Percentiles rank a stretch among this genome's conserved stretches.
Conservation (phyloP, 2,888 invertebrate species). For the Parascotia fuliginaria region DNA sequence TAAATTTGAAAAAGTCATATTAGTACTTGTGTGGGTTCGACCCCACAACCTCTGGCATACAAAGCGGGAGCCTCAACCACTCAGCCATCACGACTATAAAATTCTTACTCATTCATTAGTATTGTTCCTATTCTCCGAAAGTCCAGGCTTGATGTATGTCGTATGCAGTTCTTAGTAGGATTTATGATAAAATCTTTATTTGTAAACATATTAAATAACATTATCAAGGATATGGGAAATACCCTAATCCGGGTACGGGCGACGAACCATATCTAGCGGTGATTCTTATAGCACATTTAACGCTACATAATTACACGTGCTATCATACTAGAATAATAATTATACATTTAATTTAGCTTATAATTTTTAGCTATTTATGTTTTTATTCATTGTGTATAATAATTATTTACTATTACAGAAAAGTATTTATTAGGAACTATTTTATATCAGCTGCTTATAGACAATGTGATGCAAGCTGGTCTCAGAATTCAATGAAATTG, state of each 20-base stretch:
- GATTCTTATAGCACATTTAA: constrained; percentile 41
- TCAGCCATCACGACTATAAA: too few species aligned
- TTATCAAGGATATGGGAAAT: constrained; percentile 19
- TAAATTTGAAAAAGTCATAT: too few species aligned
- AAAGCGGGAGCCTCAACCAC: too few species aligned
- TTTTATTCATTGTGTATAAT: neutral
- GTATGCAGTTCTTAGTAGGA: neutral
- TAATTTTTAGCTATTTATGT: neutral
- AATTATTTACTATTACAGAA: neutral
- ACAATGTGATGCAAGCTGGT: too few species aligned
- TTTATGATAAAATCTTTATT: neutral
- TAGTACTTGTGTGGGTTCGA: too few species aligned
- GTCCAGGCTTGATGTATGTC: neutral
- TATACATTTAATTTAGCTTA: constrained; percentile 1
- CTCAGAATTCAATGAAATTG: too few species aligned
- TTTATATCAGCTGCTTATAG: too few species aligned
- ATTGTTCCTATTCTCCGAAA: neutral
- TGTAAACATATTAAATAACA: neutral
- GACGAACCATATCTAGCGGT: constrained; percentile 33
- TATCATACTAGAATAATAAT: neutral
- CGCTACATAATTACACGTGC: constrained; percentile 10
- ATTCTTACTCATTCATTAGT: neutral
- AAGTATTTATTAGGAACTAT: too few species aligned
- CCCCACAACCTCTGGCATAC: too few species aligned
- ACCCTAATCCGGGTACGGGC: constrained; percentile 40